Evolutionary conservation across 1,140 invertebrate genomes (phyloP), one percentile per base, ranked within the genome.

Genomic region (Oncopeltus fasciatus): DNA sequence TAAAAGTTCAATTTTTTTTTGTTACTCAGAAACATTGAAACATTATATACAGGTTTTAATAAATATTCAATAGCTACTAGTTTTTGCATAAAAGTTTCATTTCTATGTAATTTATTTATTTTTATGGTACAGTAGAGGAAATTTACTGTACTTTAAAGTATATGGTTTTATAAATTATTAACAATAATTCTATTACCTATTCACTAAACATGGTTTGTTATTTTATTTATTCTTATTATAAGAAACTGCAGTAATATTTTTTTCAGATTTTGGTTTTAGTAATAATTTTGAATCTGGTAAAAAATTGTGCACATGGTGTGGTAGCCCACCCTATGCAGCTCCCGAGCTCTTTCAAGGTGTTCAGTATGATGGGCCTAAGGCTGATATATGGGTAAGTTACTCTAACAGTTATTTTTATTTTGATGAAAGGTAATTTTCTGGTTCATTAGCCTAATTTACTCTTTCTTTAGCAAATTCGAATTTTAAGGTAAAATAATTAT

Each of bases 311-410:
- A 98, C 95, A 43, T 97, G 93, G 93, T 98, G 94, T 77, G 92
- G 92, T 1, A 93, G 90, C 46, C 95, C 94, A n/a, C 94, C 94
- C 21, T 98, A 98, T 76, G 95, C 95, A 58, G 94, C 95, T 18
- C 95, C 95, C 20, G 95, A 98, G 80, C 83, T 98, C 51, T 96
- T 98, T 76, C 90, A 96, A 74, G 95, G 94, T 57, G 92, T 92
- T 71, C 85, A 92, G 71, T 98, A 98, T 71, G 91, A 94, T 68
- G 94, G 94, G 12, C 92, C 92, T 29, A 89, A 94, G 78, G 94
- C 95, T 64, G 95, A 98, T 78, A 90, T 98, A 72, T 98, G 95
- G 95, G 92, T 94, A 80, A 72, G 75, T 73, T 59, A 8, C 14
- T 38, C 5, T 38, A n/a, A n/a, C n/a, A n/a, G n/a, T n/a, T n/a